Conservation (phyloP, 2,888 invertebrate species). For the Loripinus fragilis region DNA sequence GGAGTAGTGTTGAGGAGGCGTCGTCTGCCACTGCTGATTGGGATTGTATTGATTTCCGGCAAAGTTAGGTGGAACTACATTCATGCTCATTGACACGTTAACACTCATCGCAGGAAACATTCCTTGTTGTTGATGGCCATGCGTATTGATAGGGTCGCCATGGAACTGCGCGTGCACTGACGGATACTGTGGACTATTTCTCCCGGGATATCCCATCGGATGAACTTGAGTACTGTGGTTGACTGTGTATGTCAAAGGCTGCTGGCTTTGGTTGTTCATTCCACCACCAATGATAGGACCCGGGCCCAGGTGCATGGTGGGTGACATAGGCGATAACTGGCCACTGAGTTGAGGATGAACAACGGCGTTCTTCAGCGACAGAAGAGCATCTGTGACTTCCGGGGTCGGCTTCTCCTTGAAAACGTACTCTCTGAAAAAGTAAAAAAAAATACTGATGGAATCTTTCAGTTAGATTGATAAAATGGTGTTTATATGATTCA, state of each 20-base stretch:
- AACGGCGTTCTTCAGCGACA: slow-evolving; percentile 94
- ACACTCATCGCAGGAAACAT: slow-evolving; percentile 96
- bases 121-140: slow-evolving; percentile 56
- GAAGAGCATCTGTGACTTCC: slow-evolving; percentile 94
- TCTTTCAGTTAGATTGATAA: too few relatives aligned
- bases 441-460: too few relatives aligned
- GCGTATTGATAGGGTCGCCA: slow-evolving; percentile 59
- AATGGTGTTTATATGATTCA: too few relatives aligned
- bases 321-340: slow-evolving; percentile 83
- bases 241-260: slow-evolving; percentile 61
- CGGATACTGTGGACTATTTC: slow-evolving; percentile 64
- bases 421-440: slow-evolving; percentile 77
- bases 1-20: slow-evolving; percentile 54
- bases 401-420: slow-evolving; percentile 80
- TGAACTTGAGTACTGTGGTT: slow-evolving; percentile 63
- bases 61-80: slow-evolving; percentile 87
- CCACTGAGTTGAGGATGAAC: slow-evolving; percentile 88
- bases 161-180: slow-evolving; percentile 60
- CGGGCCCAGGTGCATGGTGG: slow-evolving; percentile 69
- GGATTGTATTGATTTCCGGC: slow-evolving; percentile 67
- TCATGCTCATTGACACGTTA: slow-evolving; percentile 99
- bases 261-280: slow-evolving; percentile 48
- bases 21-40: slow-evolving; percentile 65
- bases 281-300: slow-evolving; percentile 45
- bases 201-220: slow-evolving; percentile 61